These are phyloP conservation scores for Auanema sp. DNA, from an alignment of 2,888 invertebrate species.

Conservation along the genomic window DNA sequence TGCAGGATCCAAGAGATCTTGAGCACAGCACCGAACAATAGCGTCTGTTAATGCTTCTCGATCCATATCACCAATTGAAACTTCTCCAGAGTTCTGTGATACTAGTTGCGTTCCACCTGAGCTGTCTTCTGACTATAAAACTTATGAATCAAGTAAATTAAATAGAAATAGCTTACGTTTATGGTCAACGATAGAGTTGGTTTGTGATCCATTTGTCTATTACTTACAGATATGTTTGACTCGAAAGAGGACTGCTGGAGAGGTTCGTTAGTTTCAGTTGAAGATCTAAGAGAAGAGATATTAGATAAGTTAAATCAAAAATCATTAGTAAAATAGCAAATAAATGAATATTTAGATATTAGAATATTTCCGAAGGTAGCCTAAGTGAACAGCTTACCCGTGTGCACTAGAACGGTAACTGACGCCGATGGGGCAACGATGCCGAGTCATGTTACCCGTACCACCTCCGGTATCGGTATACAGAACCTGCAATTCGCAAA, in stretches of 20 bases:
- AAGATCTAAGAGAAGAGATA: conserved; percentile 15
- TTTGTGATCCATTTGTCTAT: background rate
- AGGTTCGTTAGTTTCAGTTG: conserved; percentile 40
- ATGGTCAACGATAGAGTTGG: background rate
- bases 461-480: conserved; percentile 63
- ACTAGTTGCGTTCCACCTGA: conserved; percentile 9
- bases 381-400: conserved; percentile 12
- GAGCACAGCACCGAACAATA: conserved; percentile 36
- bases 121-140: background rate
- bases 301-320: background rate
- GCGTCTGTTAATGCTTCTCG: conserved; percentile 39
- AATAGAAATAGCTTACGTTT: background rate
- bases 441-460: conserved; percentile 62
- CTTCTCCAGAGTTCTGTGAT: conserved; percentile 26
- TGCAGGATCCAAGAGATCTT: conserved; percentile 41
- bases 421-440: conserved; percentile 54
- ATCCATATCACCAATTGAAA: conserved; percentile 42
- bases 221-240: conserved; percentile 15
- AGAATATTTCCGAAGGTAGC: background rate
- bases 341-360: too few relatives aligned
- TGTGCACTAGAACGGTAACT: conserved; percentile 47
- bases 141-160: background rate
- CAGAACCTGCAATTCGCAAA: conserved; percentile 35
- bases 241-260: conserved; percentile 32
- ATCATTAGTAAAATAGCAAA: too few relatives aligned